Percentiles rank a stretch among this genome's conserved stretches.
Evolutionary conservation across 1,140 invertebrate species (phyloP).

Genomic region (Euura lappo): DNA sequence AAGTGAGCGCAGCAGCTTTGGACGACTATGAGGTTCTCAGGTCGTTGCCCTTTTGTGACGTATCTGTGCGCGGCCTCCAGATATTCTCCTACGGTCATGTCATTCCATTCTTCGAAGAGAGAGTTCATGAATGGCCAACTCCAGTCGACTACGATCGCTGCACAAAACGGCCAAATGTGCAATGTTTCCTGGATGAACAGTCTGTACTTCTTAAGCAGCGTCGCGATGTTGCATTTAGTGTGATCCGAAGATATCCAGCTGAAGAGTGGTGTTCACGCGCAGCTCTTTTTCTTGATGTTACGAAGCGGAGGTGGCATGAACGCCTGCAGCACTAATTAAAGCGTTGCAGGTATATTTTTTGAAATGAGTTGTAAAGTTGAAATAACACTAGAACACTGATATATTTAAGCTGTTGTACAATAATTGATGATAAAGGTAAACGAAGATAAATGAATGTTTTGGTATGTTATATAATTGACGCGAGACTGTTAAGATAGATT

Average conservation of each 20-base stretch:
- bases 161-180: slow-evolving; percentile 11
- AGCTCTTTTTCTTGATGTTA: too few relatives aligned
- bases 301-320: too few relatives aligned
- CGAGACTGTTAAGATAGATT: too few relatives aligned
- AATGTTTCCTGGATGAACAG: background rate
- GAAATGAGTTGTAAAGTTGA: too few relatives aligned
- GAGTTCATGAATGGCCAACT: slow-evolving; percentile 15
- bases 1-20: slow-evolving; percentile 11
- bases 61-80: background rate
- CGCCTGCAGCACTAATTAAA: too few relatives aligned
- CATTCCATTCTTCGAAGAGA: slow-evolving; percentile 16
- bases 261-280: too few relatives aligned
- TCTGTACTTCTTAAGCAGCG: slow-evolving; percentile 4
- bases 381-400: too few relatives aligned
- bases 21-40: background rate
- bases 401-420: too few relatives aligned
- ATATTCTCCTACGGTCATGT: slow-evolving; percentile 7
- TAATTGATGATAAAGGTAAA: too few relatives aligned
- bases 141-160: slow-evolving; percentile 16
- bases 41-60: background rate
- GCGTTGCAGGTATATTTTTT: too few relatives aligned
- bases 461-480: too few relatives aligned
- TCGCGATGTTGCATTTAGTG: background rate
- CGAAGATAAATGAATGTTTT: too few relatives aligned
- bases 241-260: slow-evolving; percentile 19